Evolutionary conservation across 2,888 invertebrate species (phyloP), one percentile per base, ranked within the genome.

Genomic region (Malthinus flaveolus): DNA sequence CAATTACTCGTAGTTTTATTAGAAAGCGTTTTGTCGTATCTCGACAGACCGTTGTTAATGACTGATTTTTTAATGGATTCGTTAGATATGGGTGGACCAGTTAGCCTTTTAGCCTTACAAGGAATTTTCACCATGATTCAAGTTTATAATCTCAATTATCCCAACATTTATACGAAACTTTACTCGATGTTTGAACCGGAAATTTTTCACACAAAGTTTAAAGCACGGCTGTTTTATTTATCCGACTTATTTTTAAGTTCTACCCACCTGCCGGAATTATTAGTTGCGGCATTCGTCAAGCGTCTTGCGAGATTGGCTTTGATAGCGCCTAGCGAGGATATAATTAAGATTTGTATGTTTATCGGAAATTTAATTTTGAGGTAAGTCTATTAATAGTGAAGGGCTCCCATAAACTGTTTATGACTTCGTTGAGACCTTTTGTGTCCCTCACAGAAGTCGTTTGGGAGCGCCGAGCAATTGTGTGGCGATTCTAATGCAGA

Each of bases 241-340:
- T 85, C 93, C 0, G 93, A 97, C 75, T 83, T 95, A 62, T 97
- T 98, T 78, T 83, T 98, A 15, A 90, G 91, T 59, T 98, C 97
- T 44, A 93, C 94, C 87, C 95, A 97, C 81, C 81, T 98, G 61
- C 95, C 97, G 0, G 93, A 94, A 71, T 87, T 88, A 65, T 78
- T 97, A 67, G 93, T 96, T 6, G 97, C 96, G 0, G 94, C 97
- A 1, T 98, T 97, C 78, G 89, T 89, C 1, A 98, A 98, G 80
- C 87, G 93, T 36, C 78, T 97, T 62, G 87, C 94, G 0, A 85
- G 97, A 3, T 81, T 98, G 60, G 87, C 92, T 11, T 81, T 97
- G 55, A 83, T 89, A 15, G 95, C 96, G 3, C 90, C 93, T 2
- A 86, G 93, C 0, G 88, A 89, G 62, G 91, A 93, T 74, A 86